Evolutionary conservation across 2,888 invertebrate species (phyloP).

Genomic region (Pristionchus japonicus): DNA sequence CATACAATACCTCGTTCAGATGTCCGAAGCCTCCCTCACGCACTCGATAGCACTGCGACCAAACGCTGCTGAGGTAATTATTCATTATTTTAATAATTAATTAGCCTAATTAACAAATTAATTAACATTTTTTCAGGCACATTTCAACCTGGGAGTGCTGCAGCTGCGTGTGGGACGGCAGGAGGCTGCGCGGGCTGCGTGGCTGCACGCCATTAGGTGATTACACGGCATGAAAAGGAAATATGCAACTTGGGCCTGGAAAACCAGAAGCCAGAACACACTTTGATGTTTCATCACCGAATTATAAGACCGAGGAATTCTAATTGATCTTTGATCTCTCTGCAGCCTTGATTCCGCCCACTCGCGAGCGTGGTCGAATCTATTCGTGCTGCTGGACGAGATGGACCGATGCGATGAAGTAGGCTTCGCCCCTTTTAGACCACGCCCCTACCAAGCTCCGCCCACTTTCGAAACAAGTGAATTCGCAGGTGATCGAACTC

Average conservation of each 20-base stretch:
- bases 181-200: slow-evolving; percentile 85
- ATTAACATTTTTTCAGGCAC: neutral
- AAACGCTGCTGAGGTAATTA: slow-evolving; percentile 84
- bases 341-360: slow-evolving; percentile 42
- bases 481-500: neutral
- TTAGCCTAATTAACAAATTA: neutral
- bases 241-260: no score
- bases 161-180: slow-evolving; percentile 86
- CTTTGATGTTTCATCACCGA: neutral
- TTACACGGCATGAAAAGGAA: no score
- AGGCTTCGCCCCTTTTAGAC: neutral
- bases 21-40: neutral
- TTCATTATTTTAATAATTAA: neutral
- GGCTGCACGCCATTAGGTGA: slow-evolving; percentile 87
- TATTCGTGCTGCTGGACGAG: slow-evolving; percentile 46
- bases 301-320: neutral
- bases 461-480: neutral
- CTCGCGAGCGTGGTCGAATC: slow-evolving; percentile 42
- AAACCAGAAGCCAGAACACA: no score
- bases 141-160: slow-evolving; percentile 93
- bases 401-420: slow-evolving; percentile 44
- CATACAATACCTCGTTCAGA: neutral
- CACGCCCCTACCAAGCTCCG: neutral
- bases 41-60: slow-evolving; percentile 84
- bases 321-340: neutral